Conservation (phyloP, 2,888 invertebrate genomes). For the Nymphalis polychloros region DNA sequence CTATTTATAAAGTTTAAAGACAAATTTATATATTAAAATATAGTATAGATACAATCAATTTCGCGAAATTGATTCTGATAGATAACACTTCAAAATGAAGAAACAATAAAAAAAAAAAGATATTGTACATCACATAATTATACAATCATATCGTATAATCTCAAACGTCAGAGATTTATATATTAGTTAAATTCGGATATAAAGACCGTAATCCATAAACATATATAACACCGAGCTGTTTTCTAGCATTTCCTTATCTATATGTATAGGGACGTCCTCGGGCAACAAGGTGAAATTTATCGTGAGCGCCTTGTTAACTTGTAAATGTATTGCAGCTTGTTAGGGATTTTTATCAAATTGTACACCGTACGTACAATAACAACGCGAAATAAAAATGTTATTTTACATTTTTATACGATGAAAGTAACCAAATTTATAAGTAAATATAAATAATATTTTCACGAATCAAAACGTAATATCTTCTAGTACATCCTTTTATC, state of each 20-base stretch:
- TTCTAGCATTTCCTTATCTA: constrained; percentile 51
- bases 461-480: too few relatives aligned
- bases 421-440: neutral
- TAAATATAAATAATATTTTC: neutral
- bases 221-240: constrained; percentile 16
- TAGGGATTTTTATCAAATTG: constrained; percentile 51
- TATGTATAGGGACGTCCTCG: constrained; percentile 24
- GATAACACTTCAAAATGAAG: too few relatives aligned
- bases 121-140: too few relatives aligned
- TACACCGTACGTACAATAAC: constrained; percentile 25
- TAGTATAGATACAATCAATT: too few relatives aligned
- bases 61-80: too few relatives aligned
- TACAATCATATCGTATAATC: too few relatives aligned
- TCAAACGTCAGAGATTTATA: too few relatives aligned
- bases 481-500: too few relatives aligned
- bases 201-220: constrained; percentile 7
- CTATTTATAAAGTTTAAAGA: too few relatives aligned
- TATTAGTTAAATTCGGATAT: too few relatives aligned
- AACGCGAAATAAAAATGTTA: neutral
- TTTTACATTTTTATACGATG: neutral
- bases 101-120: too few relatives aligned
- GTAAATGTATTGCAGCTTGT: constrained; percentile 66
- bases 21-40: too few relatives aligned
- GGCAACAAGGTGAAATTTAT: constrained; percentile 59
- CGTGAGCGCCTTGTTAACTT: constrained; percentile 63